Percentiles rank a stretch among this genome's conserved stretches.
Evolutionary conservation across 1,140 invertebrate species (phyloP).

Genomic region (Octopus sinensis): DNA sequence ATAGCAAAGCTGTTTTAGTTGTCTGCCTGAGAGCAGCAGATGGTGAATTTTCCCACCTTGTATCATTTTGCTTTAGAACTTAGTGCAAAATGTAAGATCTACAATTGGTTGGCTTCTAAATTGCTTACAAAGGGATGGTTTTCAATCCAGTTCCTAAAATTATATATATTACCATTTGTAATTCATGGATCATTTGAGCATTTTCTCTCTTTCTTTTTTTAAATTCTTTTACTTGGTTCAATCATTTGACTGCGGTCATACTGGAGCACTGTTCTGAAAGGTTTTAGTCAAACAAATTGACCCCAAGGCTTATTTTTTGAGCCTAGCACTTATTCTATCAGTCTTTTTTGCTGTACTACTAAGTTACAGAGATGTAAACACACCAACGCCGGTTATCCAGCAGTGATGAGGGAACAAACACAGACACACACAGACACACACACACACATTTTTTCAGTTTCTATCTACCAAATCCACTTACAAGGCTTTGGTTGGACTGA

Average conservation of each 20-base stretch:
- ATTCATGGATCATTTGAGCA: not conserved
- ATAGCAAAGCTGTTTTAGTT: too few species aligned
- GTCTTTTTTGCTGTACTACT: not conserved
- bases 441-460: too few species aligned
- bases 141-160: conserved; percentile 6
- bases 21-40: not conserved
- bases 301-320: not conserved
- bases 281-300: not conserved
- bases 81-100: not conserved
- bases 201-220: not conserved
- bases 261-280: not conserved
- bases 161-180: not conserved
- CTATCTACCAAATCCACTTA: too few species aligned
- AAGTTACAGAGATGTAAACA: too few species aligned
- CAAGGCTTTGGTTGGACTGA: too few species aligned
- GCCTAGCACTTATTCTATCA: not conserved
- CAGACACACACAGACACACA: too few species aligned
- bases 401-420: too few species aligned
- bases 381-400: too few species aligned
- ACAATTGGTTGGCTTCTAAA: not conserved
- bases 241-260: not conserved
- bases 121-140: not conserved
- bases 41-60: not conserved
- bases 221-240: not conserved
- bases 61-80: not conserved